A percentile compares a stretch with the other conserved stretches of the same genome.
phyloP scores from a whole-genome alignment of 2,113 vertebrate genomes.

The Neodontobutis hainanensis region DNA sequence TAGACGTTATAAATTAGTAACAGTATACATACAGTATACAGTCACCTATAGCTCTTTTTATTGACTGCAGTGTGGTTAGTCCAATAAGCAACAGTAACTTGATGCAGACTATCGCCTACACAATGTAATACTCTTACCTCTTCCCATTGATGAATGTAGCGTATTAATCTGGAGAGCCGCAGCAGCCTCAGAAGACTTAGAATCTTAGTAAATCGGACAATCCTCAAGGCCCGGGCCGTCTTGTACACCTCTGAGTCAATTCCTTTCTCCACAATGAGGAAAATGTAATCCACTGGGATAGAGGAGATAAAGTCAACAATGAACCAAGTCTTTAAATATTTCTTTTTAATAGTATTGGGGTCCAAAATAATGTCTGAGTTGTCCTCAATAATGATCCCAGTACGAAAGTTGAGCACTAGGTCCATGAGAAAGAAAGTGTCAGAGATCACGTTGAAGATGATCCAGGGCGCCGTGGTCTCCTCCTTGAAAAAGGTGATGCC shows the following conservation, averaged over 20 bases:
- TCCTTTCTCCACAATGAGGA: conserved; percentile 97
- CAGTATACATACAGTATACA: no score
- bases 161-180: conserved; percentile 91
- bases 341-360: conserved; percentile 93
- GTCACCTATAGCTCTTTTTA: no score
- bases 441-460: conserved; percentile 96
- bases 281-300: conserved; percentile 99
- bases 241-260: conserved; percentile 98
- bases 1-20: no score
- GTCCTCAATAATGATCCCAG: conserved; percentile 97
- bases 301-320: conserved; percentile 98
- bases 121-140: conserved; percentile 80
- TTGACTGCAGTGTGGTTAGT: no score
- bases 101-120: not conserved
- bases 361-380: conserved; percentile 98
- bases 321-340: conserved; percentile 97
- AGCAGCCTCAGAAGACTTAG: conserved; percentile 90
- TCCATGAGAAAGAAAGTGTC: conserved; percentile 99
- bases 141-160: conserved; percentile 98
- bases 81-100: not conserved
- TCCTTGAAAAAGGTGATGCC: conserved; percentile 99
- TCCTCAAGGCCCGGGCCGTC: conserved; percentile 92
- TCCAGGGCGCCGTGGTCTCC: conserved; percentile 95
- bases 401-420: conserved; percentile 97
- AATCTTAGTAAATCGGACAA: conserved; percentile 97